These are phyloP conservation scores for Chrysogorgia sp. DNA, from an alignment of 92 coral and sea anemone species.

Conservation along the genomic window DNA sequence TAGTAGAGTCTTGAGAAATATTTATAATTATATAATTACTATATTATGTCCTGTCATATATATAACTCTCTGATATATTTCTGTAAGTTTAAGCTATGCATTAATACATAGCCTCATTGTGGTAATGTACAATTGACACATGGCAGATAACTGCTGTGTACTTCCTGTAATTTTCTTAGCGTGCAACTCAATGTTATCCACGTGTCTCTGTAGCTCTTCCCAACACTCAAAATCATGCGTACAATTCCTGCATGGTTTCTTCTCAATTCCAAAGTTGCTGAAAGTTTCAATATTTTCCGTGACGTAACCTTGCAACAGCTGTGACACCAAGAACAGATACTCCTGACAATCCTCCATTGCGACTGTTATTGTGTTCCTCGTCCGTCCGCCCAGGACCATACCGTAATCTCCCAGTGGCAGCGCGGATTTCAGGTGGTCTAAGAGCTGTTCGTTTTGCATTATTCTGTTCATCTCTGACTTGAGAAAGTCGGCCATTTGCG, in stretches of 20 bases:
- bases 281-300: slow-evolving; percentile 13
- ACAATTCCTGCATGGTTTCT: slow-evolving; percentile 16
- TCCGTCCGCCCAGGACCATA: slow-evolving; percentile 42
- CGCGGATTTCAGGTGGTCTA: neutral
- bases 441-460: neutral
- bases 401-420: slow-evolving; percentile 37
- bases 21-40: neutral
- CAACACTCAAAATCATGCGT: slow-evolving; percentile 30
- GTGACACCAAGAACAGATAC: slow-evolving; percentile 65
- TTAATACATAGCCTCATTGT: slow-evolving; percentile 41
- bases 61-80: neutral
- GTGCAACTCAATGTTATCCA: slow-evolving; percentile 61
- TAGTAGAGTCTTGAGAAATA: too few species aligned
- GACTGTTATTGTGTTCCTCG: slow-evolving; percentile 38
- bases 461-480: slow-evolving; percentile 21
- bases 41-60: neutral
- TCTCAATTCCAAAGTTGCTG: neutral
- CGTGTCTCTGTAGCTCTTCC: slow-evolving; percentile 47
- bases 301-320: slow-evolving; percentile 57
- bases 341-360: slow-evolving; percentile 63
- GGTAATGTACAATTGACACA: slow-evolving; percentile 36
- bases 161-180: slow-evolving; percentile 32
- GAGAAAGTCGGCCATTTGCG: slow-evolving; percentile 52
- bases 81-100: neutral
- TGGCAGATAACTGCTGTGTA: slow-evolving; percentile 33